Conservation (phyloP, 2,888 invertebrate species). For the Scaptomyza cyrtandrae region DNA sequence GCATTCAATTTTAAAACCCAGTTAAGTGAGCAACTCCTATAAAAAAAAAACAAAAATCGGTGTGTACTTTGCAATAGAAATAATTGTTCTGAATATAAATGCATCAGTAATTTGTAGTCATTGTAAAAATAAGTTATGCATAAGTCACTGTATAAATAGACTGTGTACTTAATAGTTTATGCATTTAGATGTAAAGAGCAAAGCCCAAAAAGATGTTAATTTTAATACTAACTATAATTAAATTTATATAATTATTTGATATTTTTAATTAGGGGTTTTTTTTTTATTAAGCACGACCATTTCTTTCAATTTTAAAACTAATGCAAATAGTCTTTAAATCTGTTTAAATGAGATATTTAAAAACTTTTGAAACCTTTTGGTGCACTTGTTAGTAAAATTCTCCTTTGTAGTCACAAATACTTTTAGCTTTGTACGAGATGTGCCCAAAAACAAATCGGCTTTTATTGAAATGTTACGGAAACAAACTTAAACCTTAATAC, state of each 20-base stretch:
- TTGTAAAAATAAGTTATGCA: no score
- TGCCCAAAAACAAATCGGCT: no score
- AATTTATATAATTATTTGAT: background rate
- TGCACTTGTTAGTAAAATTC: background rate
- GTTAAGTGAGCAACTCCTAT: background rate
- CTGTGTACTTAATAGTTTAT: constrained; percentile 41
- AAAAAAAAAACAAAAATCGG: no score
- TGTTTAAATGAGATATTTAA: background rate
- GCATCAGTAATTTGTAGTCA: no score
- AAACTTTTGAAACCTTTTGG: no score
- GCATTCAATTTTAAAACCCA: background rate
- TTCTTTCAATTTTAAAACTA: background rate
- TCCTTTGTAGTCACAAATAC: background rate
- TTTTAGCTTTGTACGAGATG: background rate
- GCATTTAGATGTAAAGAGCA: constrained; percentile 1
- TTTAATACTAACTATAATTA: background rate
- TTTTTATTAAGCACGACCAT: background rate
- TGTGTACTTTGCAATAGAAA: no score
- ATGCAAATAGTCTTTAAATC: background rate
- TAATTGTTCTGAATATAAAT: no score
- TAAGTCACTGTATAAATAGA: background rate
- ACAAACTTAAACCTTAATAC: no score
- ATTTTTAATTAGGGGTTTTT: background rate
- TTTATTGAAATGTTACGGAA: no score
- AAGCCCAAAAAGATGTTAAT: background rate